These are phyloP conservation scores for Scelioninae gen. 2 DNA, from an alignment of 2,888 invertebrate genomes.

Conservation along the genomic window DNA sequence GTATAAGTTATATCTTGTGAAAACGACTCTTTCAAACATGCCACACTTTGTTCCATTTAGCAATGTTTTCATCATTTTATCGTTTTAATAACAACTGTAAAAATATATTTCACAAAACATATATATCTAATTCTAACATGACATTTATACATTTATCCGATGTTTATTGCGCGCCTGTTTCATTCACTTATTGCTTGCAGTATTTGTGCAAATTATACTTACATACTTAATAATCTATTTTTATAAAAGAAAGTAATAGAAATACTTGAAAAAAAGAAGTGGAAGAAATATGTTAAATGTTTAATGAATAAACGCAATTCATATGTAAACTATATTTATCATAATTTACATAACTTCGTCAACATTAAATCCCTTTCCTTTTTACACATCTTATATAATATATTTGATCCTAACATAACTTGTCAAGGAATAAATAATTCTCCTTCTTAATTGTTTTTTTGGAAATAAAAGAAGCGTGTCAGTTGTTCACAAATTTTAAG, in stretches of 20 bases:
- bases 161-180: conserved; percentile 25
- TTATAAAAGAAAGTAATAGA: conserved; percentile 3
- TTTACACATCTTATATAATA: background rate
- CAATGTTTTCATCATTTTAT: conserved; percentile 40
- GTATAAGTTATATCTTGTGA: too few relatives aligned
- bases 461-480: too few relatives aligned
- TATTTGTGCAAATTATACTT: conserved; percentile 30
- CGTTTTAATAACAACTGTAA: conserved; percentile 33
- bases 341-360: conserved; percentile 12
- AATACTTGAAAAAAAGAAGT: conserved; percentile 2
- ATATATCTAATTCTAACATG: conserved; percentile 28
- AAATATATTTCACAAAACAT: conserved; percentile 19
- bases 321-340: conserved; percentile 10
- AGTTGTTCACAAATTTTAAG: too few relatives aligned
- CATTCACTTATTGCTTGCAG: background rate
- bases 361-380: background rate
- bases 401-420: background rate
- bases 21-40: too few relatives aligned
- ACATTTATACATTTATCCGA: conserved; percentile 21
- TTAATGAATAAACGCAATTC: conserved; percentile 11
- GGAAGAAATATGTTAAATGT: background rate
- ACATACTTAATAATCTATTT: conserved; percentile 4
- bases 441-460: too few relatives aligned
- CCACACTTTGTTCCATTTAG: conserved; percentile 11
- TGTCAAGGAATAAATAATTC: too few relatives aligned